Conservation (phyloP, 2,797 vertebrate species). For the Heteromormyrus szaboi region DNA sequence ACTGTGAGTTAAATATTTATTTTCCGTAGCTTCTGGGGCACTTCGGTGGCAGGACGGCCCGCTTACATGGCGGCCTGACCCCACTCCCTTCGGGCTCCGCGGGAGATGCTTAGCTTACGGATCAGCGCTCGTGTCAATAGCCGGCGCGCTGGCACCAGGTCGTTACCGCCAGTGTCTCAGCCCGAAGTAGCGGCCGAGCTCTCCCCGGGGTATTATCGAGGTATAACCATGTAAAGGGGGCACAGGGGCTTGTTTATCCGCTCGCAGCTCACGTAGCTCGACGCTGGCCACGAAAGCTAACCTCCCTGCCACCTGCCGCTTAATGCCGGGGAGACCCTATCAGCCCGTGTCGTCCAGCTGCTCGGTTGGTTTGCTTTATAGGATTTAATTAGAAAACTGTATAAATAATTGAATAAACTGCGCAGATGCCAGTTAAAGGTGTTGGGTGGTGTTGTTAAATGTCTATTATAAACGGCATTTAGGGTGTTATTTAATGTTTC, state of each 20-base stretch:
- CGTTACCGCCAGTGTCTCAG: constrained; percentile 6
- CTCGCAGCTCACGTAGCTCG: neutral
- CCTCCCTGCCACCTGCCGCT: neutral
- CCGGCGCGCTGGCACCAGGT: neutral
- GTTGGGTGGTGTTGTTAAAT: neutral
- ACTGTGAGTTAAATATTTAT: constrained; percentile 73
- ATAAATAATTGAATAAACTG: neutral
- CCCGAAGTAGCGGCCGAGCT: neutral
- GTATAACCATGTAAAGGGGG: neutral
- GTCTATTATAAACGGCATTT: neutral
- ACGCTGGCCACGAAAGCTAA: neutral
- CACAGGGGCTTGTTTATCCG: neutral
- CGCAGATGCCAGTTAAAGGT: neutral
- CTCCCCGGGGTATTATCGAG: neutral
- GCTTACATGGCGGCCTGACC: neutral
- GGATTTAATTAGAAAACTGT: neutral
- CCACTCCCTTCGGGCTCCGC: neutral
- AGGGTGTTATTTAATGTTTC: neutral
- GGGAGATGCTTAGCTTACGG: neutral
- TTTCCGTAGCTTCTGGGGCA: constrained; percentile 15
- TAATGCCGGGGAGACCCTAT: neutral
- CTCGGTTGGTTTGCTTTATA: neutral
- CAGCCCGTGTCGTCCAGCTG: neutral
- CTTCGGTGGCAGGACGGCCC: neutral
- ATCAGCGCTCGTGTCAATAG: constrained; percentile 20